These are phyloP conservation scores for Plebejus argus DNA, from an alignment of 2,888 invertebrate species.

Conservation along the genomic window DNA sequence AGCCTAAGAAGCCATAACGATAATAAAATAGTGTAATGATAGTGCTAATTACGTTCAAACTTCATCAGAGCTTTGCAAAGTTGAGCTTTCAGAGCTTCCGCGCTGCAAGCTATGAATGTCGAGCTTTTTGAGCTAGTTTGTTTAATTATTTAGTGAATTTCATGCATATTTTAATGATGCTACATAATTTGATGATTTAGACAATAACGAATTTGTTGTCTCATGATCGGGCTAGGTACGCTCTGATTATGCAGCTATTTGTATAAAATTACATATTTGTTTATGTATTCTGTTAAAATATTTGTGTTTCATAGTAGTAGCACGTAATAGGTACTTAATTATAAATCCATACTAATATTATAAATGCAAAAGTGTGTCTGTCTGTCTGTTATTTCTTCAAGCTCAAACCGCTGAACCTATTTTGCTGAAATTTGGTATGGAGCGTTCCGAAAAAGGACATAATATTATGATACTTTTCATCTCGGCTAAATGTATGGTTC, in stretches of 20 bases:
- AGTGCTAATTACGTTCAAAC: constrained; percentile 16
- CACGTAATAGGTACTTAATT: too few species aligned
- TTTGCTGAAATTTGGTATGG: too few species aligned
- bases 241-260: background rate
- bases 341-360: too few species aligned
- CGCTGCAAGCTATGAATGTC: background rate
- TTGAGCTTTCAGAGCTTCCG: background rate
- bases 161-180: background rate
- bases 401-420: too few species aligned
- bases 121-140: constrained; percentile 4
- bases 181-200: background rate
- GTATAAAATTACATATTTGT: background rate
- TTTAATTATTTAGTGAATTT: constrained; percentile 10
- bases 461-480: too few species aligned
- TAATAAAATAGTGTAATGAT: constrained; percentile 16
- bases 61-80: constrained; percentile 13
- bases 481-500: too few species aligned
- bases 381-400: too few species aligned
- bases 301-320: too few species aligned
- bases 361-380: too few species aligned
- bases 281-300: background rate
- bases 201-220: background rate
- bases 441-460: too few species aligned
- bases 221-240: background rate
- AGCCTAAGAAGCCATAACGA: background rate